These are phyloP conservation scores for Casuarius casuarius DNA, from an alignment of 2,113 vertebrate genomes.

Conservation along the genomic window DNA sequence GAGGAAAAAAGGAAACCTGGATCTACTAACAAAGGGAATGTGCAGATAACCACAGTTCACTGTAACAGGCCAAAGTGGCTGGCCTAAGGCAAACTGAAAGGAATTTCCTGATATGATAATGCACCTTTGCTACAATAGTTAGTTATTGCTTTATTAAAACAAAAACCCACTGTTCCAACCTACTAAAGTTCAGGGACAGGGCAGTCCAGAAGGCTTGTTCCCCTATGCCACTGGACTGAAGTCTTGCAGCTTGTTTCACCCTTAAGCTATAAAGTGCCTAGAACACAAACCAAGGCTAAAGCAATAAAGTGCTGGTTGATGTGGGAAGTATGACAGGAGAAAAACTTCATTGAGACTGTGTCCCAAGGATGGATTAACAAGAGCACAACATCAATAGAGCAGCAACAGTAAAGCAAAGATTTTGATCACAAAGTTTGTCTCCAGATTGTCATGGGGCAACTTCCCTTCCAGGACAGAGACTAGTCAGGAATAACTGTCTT, in stretches of 20 bases:
- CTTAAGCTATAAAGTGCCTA: constrained; percentile 40
- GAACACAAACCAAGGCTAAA: constrained; percentile 45
- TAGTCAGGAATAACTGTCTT: neutral
- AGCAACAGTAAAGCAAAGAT: neutral
- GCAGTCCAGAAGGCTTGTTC: constrained; percentile 3
- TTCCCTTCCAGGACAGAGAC: neutral
- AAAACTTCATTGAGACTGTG: neutral
- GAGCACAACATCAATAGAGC: neutral
- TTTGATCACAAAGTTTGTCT: constrained; percentile 8
- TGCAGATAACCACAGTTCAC: constrained; percentile 13
- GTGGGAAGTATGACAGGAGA: neutral
- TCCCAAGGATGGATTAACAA: neutral
- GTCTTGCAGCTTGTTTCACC: constrained; percentile 10
- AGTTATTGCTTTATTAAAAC: constrained; percentile 70
- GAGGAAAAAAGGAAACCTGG: neutral
- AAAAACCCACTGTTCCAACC: neutral
- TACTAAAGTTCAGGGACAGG: constrained; percentile 17
- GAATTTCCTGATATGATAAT: constrained; percentile 33
- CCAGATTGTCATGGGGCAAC: constrained; percentile 49
- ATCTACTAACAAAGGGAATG: neutral
- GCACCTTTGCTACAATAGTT: constrained; percentile 49
- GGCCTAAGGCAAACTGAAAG: constrained; percentile 55
- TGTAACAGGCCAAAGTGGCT: neutral
- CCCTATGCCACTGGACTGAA: neutral
- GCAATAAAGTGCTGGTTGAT: constrained; percentile 75